Base-by-base conservation (phyloP, 2,113 vertebrate species). In the Pheucticus melanocephalus region DNA sequence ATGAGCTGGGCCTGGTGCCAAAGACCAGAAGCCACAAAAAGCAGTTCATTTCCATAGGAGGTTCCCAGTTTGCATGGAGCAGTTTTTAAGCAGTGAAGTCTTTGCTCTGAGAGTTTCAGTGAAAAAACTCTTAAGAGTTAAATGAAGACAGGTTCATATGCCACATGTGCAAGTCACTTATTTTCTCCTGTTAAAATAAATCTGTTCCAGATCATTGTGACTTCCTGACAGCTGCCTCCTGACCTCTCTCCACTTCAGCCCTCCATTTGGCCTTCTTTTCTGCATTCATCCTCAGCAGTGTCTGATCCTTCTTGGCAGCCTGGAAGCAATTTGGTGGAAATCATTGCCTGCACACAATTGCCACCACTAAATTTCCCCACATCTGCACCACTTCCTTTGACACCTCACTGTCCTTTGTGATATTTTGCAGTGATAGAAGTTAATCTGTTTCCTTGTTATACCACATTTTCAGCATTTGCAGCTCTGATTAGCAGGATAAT, bases 211-310 rank as follows among this genome's bases (percentile, higher is more conserved):
- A 22, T 97, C 91, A 97, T 17, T 91, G 82, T 42, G 31, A 39
- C 39, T 94, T 97, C 45, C n/a, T 6, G 5, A 51, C 45, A 48
- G 48, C 33, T 60, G 47, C 31, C 14, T 93, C 73, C 20, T 53
- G 44, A 37, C 93, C 79, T 31, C 50, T 85, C 33, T 64, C 48
- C 14, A 10, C 56, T 72, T 96, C 93, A 45, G 66, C 83, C 57
- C 56, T 97, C 97, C 86, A 94, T 51, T 84, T 92, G 18, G 94
- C 93, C 42, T 97, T 97, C 86, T 95, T 97, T 39, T 97, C 96
- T 12, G 16, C 10, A 27, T 96, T 98, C 48, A 66, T 13, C 64
- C 61, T 94, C 50, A 96, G 44, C 45, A 97, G 75, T 0, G 22
- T 95, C 18, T 94, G 80, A 21, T 97, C 90, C 54, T 61, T 94